Evolutionary conservation across 2,797 vertebrate species (phyloP), one percentile per base, ranked within the genome.

Genomic region (Champsocephalus esox): DNA sequence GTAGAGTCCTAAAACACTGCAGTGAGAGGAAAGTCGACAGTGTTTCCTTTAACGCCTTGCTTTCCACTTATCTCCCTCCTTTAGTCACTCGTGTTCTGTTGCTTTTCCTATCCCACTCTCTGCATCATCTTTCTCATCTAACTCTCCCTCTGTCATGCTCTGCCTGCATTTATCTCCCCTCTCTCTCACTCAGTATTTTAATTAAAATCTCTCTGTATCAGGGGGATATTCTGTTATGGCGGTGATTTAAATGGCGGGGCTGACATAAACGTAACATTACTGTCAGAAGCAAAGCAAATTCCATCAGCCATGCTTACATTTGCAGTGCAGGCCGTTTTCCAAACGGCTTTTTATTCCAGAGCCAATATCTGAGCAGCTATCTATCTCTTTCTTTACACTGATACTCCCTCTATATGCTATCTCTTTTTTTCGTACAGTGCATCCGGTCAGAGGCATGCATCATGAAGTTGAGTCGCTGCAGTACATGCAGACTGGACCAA

Each of bases 161-260:
- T 59, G 61, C 68, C 68, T 75, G 54, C 64, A 51, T 84, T 80
- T 73, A 71, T 85, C 54, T 60, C 67, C 34, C 73, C 73, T 58
- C 57, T 24, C 55, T 49, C 45, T 79, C 50, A 55, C 34, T 49
- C 66, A 13, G 44, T 64, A 84, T 89, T 91, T 92, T 82, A 93
- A 93, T 94, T 93, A 92, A 93, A 93, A 89, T 80, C 82, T 81
- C 65, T 81, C 75, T 54, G 69, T 89, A 90, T 91, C 83, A 76
- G 77, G 87, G 79, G 79, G 89, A 84, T 38, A 9, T 88, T 88
- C 76, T 58, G 84, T 85, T 82, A 73, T 78, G 80, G 81, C 60
- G 79, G 82, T 90, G 90, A 92, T 92, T 93, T 92, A 90, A 93
- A 88, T 61, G 63, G 75, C 80, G 82, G 73, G 67, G 67, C 85